These are phyloP conservation scores for Rhombomys opimus DNA, from an alignment of 2,113 vertebrate genomes.

Conservation along the genomic window DNA sequence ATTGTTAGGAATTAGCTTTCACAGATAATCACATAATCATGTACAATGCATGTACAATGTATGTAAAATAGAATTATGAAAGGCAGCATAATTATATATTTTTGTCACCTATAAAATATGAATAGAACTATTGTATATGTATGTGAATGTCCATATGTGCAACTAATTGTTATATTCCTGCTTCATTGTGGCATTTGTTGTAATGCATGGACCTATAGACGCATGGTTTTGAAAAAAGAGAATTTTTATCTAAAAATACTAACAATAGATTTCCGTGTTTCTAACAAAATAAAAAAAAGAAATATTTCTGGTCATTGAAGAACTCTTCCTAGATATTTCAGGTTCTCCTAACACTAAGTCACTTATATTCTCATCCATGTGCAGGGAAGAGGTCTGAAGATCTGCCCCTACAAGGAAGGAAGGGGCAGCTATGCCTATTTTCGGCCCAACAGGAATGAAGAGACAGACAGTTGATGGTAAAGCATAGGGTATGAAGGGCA, in stretches of 20 bases:
- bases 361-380: neutral
- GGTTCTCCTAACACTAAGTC: neutral
- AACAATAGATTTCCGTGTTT: neutral
- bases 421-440: too few species aligned
- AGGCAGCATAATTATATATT: neutral
- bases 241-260: neutral
- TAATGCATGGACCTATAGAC: neutral
- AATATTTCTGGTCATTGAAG: neutral
- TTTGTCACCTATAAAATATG: neutral
- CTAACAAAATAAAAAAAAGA: neutral
- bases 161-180: neutral
- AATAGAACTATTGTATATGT: neutral
- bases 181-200: neutral
- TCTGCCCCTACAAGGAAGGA: neutral
- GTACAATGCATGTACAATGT: neutral
- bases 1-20: neutral
- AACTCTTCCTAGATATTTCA: neutral
- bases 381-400: neutral
- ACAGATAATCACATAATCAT: neutral
- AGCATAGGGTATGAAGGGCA: neutral
- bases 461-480: too few species aligned
- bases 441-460: fast-evolving
- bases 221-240: neutral
- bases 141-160: neutral
- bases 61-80: neutral